Conservation (phyloP, 2,888 invertebrate species). For the Ophion ventricosus region DNA sequence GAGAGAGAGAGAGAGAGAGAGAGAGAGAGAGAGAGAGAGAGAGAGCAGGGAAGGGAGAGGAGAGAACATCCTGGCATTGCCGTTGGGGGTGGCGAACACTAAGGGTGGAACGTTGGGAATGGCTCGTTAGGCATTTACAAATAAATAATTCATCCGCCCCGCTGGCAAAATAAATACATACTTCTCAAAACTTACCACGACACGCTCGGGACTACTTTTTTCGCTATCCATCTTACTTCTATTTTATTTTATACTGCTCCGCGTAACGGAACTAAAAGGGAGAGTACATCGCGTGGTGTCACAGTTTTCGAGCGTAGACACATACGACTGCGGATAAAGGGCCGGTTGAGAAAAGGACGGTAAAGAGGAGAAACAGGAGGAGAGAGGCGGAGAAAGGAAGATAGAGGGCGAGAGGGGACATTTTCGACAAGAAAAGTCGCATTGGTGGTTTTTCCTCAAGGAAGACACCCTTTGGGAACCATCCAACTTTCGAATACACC, state of each 20-base stretch:
- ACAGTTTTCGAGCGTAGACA: slow-evolving; percentile 26
- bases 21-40: slow-evolving; percentile 6
- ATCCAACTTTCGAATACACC: not conserved
- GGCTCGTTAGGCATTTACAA: slow-evolving; percentile 75
- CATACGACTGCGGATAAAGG: slow-evolving; percentile 16
- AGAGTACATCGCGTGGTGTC: slow-evolving; percentile 5
- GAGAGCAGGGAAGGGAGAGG: not conserved
- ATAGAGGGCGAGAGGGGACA: not conserved
- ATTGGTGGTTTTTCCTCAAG: slow-evolving; percentile 8
- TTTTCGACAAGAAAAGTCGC: not conserved
- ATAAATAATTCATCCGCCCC: slow-evolving; percentile 75
- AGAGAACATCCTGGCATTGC: slow-evolving; percentile 28
- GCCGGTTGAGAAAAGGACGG: slow-evolving; percentile 21
- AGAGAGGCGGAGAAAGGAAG: slow-evolving; percentile 12
- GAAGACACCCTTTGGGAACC: slow-evolving; percentile 6
- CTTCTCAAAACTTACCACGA: slow-evolving; percentile 56
- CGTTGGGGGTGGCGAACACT: slow-evolving; percentile 39
- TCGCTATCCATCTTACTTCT: slow-evolving; percentile 35
- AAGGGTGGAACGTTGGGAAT: slow-evolving; percentile 63
- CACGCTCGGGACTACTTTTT: slow-evolving; percentile 45
- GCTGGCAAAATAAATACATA: slow-evolving; percentile 71
- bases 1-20: slow-evolving; percentile 36
- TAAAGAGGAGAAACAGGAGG: slow-evolving; percentile 11
- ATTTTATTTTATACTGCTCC: not conserved
- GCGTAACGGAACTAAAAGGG: slow-evolving; percentile 24